Percentiles rank a stretch among this genome's conserved stretches.
phyloP scores from a whole-genome alignment of 2,888 invertebrate species.

The Trachelus tabidus region DNA sequence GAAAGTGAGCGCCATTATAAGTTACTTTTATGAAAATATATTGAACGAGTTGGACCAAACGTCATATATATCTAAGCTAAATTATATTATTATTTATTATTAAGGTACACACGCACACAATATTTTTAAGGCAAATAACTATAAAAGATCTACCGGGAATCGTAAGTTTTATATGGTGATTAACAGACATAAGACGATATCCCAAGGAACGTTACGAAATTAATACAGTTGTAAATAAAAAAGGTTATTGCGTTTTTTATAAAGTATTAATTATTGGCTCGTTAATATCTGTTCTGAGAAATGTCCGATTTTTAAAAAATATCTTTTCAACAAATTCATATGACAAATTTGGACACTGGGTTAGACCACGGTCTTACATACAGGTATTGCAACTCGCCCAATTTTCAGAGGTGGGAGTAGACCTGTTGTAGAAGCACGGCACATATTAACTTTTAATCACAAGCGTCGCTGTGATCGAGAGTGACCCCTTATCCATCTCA shows the following conservation, averaged over 20 bases:
- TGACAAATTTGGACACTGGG: background rate
- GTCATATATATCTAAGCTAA: too few relatives aligned
- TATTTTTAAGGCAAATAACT: background rate
- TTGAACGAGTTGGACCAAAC: too few relatives aligned
- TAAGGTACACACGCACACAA: background rate
- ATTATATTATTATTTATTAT: background rate
- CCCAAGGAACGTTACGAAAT: background rate
- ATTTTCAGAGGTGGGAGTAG: too few relatives aligned
- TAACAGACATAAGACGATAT: background rate
- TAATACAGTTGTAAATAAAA: background rate
- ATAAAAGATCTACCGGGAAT: background rate
- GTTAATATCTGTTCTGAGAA: background rate
- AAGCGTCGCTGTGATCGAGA: too few relatives aligned
- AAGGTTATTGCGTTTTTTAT: background rate
- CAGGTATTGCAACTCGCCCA: too few relatives aligned
- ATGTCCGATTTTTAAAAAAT: background rate
- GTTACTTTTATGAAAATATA: too few relatives aligned
- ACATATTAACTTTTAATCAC: too few relatives aligned
- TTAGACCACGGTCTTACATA: too few relatives aligned
- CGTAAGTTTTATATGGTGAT: background rate
- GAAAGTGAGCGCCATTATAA: background rate
- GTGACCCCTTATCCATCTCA: too few relatives aligned
- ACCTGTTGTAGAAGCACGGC: too few relatives aligned
- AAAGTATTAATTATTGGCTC: background rate
- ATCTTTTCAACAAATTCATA: background rate